Evolutionary conservation across 2,113 vertebrate species (phyloP).

Genomic region (Pitta sordida): DNA sequence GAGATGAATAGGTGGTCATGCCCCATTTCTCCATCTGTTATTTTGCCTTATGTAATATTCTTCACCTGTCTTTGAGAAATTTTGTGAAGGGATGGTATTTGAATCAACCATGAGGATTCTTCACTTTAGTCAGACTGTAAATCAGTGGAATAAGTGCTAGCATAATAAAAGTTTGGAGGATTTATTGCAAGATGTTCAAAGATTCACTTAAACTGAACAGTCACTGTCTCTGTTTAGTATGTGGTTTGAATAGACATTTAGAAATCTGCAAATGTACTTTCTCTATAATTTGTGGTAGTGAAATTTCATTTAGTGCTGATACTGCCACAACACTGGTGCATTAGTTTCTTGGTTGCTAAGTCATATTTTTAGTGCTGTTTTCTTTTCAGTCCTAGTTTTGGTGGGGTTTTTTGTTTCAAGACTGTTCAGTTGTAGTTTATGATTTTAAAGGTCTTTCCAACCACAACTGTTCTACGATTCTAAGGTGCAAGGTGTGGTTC

Average conservation of each 20-base stretch:
- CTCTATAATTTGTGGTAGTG: neutral
- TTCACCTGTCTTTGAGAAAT: neutral
- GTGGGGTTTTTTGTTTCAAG: neutral
- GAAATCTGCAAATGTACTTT: neutral
- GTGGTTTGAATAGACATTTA: neutral
- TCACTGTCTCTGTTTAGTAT: neutral
- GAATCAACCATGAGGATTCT: neutral
- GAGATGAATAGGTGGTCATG: neutral
- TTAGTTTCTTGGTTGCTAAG: neutral
- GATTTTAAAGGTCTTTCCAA: neutral
- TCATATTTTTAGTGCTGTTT: neutral
- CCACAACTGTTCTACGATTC: neutral
- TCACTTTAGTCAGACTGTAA: conserved; percentile 10
- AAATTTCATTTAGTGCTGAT: neutral
- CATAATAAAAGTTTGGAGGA: neutral
- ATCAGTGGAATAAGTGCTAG: neutral
- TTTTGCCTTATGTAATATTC: neutral
- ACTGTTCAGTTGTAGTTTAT: neutral
- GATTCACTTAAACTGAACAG: neutral
- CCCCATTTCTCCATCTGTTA: neutral
- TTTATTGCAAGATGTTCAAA: neutral
- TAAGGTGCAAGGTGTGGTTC: neutral
- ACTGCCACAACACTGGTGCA: neutral
- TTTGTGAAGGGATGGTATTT: neutral
- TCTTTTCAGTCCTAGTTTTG: neutral